Evolutionary conservation across 1,140 invertebrate genomes (phyloP), one percentile per base, ranked within the genome.

Genomic region (Brachionus asplanchnoidis): DNA sequence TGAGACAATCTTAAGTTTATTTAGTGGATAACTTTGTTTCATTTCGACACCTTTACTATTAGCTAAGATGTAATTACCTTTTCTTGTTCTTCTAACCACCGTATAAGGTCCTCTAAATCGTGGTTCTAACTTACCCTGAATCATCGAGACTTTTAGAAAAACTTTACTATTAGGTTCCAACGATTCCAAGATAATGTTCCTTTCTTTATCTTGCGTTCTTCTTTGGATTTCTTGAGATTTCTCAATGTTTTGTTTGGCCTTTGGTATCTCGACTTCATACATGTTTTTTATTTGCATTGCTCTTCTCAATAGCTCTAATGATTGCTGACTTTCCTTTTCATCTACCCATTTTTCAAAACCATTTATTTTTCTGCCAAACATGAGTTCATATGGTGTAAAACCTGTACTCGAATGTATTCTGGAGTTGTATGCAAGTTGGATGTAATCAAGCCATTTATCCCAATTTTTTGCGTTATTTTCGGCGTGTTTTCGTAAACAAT

Each of bases 341-440:
- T 36, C 17, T 36, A 23, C 40, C 78, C 78, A 60, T 8, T 80
- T 65, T 56, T 80, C 46, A 65, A 80, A n/a, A 65, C 78, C 0
- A 12, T 56, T 11, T 32, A n/a, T 26, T 56, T n/a, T 20, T 53
- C 78, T 32, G 3, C 46, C 78, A 42, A 80, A 80, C 78, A 80
- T 78, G n/a, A 78, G 73, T 78, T 78, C 36, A 28, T 78, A 78
- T 14, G 73, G 75, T 32, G 75, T 78, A 56, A 50, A 56, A 26
- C 14, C 20, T n/a, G 75, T 78, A 20, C 20, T 44, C 11, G 42
- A 78, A 26, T 78, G 75, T 78, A 50, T 17, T 26, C 11, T 78
- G 6, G 50, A 50, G 9, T 56, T 78, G 40, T 50, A 78, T 26
- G 32, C 40, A 3, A 78, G 28, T 23, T 26, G 6, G 20, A 78